These are phyloP conservation scores for Euzophera pinguis DNA, from an alignment of 2,888 invertebrate species.

Conservation along the genomic window DNA sequence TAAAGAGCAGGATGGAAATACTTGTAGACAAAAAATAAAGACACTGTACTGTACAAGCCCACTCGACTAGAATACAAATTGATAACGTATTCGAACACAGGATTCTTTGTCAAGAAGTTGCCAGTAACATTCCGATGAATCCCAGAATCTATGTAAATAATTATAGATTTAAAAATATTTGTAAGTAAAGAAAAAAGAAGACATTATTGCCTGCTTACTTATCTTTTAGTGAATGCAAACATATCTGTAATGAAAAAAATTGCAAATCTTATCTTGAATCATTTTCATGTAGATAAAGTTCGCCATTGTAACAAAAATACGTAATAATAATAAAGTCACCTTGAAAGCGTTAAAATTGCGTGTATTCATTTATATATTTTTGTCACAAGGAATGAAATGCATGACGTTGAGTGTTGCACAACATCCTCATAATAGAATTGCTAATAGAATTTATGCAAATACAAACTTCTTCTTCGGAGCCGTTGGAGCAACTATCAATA, in stretches of 20 bases:
- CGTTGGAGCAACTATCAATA: slow-evolving; percentile 15
- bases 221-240: slow-evolving; percentile 32
- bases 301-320: slow-evolving; percentile 10
- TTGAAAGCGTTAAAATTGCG: not conserved
- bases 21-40: slow-evolving; percentile 6
- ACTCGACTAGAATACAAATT: slow-evolving; percentile 9
- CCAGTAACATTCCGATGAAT: not conserved
- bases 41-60: slow-evolving; percentile 6
- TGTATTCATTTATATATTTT: slow-evolving; percentile 11
- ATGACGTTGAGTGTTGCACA: slow-evolving; percentile 29
- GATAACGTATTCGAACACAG: not conserved
- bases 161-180: not conserved
- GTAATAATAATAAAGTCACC: not conserved
- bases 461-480: not conserved
- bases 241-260: slow-evolving; percentile 29
- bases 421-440: not conserved
- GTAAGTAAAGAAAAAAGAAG: slow-evolving; percentile 10
- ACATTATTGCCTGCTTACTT: slow-evolving; percentile 28
- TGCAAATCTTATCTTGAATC: slow-evolving; percentile 29
- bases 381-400: slow-evolving; percentile 26
- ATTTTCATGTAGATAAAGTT: slow-evolving; percentile 29
- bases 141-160: not conserved
- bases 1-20: not conserved
- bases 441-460: slow-evolving; percentile 2
- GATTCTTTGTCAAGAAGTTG: slow-evolving; percentile 1